Evolutionary conservation across 2,113 vertebrate genomes (phyloP).

Genomic region (Cebus imitator): DNA sequence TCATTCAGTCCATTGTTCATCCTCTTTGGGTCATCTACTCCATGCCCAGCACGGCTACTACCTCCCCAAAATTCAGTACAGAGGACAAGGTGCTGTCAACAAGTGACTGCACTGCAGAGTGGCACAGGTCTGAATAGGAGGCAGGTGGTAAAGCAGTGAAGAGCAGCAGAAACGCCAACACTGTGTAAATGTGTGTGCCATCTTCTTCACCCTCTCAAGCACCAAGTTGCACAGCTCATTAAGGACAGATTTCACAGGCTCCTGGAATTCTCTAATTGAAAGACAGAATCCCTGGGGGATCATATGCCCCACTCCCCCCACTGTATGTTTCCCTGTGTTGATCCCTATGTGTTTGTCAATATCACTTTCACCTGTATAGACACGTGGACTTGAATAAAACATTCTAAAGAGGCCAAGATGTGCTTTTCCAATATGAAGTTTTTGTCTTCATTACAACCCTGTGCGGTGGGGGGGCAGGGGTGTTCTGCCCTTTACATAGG

Average conservation of each 20-base stretch:
- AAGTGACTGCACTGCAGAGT: not conserved
- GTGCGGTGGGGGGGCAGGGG: too few species aligned
- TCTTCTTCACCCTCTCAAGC: not conserved
- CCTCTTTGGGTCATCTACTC: not conserved
- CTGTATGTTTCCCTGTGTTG: not conserved
- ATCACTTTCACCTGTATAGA: not conserved
- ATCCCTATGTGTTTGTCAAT: not conserved
- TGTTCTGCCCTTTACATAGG: accelerated
- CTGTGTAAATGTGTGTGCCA: accelerated
- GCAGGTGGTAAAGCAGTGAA: accelerated
- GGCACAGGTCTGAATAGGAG: not conserved
- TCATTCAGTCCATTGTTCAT: not conserved
- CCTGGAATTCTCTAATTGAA: not conserved
- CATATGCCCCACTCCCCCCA: not conserved
- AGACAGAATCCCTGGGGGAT: not conserved
- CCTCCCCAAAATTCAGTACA: not conserved
- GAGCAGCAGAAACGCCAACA: not conserved
- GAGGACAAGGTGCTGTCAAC: not conserved
- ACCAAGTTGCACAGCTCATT: not conserved
- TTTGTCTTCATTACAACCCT: not conserved
- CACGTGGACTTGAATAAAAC: not conserved
- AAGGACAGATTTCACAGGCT: not conserved
- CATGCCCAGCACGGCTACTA: not conserved
- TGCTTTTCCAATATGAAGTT: not conserved
- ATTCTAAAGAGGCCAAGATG: not conserved